Conservation (phyloP, 92 coral and sea anemone species). For the Blastomussa wellsi region DNA sequence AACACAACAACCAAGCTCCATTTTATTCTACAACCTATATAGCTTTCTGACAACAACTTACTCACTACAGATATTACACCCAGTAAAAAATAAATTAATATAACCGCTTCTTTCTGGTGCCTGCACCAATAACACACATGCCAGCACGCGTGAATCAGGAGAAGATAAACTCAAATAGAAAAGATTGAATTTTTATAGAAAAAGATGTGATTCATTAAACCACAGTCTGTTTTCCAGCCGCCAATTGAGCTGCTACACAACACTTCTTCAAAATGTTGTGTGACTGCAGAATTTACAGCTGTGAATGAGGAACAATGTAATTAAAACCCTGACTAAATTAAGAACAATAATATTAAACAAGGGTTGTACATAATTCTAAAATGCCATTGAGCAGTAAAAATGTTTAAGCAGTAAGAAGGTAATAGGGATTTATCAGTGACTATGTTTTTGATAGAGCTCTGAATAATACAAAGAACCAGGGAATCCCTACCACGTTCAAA, state of each 20-base stretch:
- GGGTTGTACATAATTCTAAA: background rate
- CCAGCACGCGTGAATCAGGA: slow-evolving; percentile 35
- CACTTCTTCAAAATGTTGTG: background rate
- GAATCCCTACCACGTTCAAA: background rate
- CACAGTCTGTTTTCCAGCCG: background rate
- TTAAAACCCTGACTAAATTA: background rate
- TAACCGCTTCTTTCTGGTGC: slow-evolving; percentile 21
- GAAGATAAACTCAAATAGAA: background rate
- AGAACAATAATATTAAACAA: background rate
- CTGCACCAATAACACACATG: slow-evolving; percentile 45
- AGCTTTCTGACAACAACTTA: background rate
- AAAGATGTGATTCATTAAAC: background rate
- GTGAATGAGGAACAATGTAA: background rate
- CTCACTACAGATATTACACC: slow-evolving; percentile 1
- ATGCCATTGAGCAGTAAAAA: background rate
- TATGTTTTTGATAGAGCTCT: background rate
- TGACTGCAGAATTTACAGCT: background rate
- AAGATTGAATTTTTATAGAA: background rate
- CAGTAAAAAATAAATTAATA: slow-evolving; percentile 14
- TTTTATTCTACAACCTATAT: background rate
- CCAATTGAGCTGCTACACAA: background rate
- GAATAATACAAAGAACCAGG: background rate
- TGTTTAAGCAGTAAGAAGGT: background rate
- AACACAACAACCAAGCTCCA: background rate
- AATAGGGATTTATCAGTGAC: background rate